Percentiles rank a stretch among this genome's conserved stretches.
These are phyloP conservation scores for Mythimna lalbum DNA, from an alignment of 2,888 invertebrate genomes.

Conservation along the genomic window DNA sequence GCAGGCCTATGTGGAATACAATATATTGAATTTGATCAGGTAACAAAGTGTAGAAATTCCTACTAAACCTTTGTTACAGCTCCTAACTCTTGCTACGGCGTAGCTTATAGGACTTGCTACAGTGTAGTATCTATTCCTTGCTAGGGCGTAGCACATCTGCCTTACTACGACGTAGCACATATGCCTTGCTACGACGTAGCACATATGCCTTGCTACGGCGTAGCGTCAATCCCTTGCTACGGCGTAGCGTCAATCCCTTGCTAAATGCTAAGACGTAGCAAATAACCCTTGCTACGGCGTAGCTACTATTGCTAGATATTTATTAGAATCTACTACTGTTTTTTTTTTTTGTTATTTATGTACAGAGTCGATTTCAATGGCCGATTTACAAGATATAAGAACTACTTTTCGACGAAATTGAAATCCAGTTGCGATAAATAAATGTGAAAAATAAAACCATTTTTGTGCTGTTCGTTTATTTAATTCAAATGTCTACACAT, in stretches of 20 bases:
- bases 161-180: background rate
- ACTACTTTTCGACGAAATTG: background rate
- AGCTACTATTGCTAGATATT: background rate
- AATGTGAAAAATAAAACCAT: slow-evolving; percentile 1
- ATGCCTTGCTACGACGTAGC: slow-evolving; percentile 18
- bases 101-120: background rate
- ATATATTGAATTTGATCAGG: too few relatives aligned
- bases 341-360: background rate
- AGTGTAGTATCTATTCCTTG: background rate
- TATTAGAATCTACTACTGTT: background rate
- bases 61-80: background rate
- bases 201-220: background rate
- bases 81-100: background rate
- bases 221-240: background rate
- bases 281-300: background rate
- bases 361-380: background rate
- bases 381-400: background rate
- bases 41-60: background rate
- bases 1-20: too few relatives aligned
- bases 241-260: background rate
- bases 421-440: background rate
- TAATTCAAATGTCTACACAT: slow-evolving; percentile 28
- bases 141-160: background rate
- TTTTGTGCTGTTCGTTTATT: slow-evolving; percentile 28
- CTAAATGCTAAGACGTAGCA: slow-evolving; percentile 21